phyloP scores from a whole-genome alignment of 2,888 invertebrate genomes.

The Hyppa rectilinea region DNA sequence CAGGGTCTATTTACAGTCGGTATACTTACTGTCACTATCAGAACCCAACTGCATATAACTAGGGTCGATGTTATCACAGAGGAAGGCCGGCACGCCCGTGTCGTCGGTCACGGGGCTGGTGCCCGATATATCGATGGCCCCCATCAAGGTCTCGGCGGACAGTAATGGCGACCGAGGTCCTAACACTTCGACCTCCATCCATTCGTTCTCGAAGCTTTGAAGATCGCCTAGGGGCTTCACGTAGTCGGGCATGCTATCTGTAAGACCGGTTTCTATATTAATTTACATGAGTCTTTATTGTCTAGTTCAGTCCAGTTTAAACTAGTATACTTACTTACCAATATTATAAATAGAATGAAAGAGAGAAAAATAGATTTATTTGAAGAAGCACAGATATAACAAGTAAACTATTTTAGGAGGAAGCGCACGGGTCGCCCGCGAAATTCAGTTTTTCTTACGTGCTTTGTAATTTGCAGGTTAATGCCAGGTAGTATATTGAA shows the following conservation, averaged over 20 bases:
- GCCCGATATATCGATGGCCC: conserved; percentile 83
- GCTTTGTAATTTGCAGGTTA: no score
- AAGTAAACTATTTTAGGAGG: no score
- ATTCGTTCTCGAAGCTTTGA: conserved; percentile 96
- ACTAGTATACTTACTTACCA: no score
- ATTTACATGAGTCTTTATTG: not conserved
- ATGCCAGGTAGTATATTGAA: no score
- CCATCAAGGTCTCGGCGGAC: conserved; percentile 70
- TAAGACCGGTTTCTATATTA: conserved; percentile 3
- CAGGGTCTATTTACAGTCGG: no score
- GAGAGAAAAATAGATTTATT: no score
- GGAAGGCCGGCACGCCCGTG: conserved; percentile 90
- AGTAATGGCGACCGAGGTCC: conserved; percentile 90
- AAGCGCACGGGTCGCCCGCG: no score
- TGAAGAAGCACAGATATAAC: no score
- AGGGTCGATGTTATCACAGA: conserved; percentile 91
- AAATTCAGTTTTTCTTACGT: no score
- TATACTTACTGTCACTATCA: conserved; percentile 88
- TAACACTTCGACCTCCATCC: conserved; percentile 96
- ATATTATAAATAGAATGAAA: no score
- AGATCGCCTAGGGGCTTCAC: conserved; percentile 93
- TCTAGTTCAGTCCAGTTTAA: not conserved
- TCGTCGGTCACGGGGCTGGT: conserved; percentile 79
- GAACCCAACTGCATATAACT: conserved; percentile 90
- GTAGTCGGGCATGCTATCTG: conserved; percentile 86